These are phyloP conservation scores for Myripristis jacobus DNA, from an alignment of 2,797 vertebrate species.

Conservation along the genomic window DNA sequence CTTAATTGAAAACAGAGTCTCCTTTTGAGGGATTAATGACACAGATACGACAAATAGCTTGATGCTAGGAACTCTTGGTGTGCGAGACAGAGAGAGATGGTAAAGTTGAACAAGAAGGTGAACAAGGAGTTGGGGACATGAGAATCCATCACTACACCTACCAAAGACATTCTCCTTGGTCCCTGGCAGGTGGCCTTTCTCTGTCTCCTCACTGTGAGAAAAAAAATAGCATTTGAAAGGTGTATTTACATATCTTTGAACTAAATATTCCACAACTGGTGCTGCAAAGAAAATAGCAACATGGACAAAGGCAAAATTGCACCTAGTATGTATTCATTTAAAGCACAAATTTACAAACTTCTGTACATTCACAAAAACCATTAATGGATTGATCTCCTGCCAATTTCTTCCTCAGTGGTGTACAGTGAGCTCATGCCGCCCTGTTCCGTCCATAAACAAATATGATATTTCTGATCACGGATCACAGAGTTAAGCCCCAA, in stretches of 20 bases:
- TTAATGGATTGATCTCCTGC: no score
- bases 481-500: no score
- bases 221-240: conserved; percentile 14
- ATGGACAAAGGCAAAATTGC: not conserved
- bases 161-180: conserved; percentile 86
- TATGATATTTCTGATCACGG: no score
- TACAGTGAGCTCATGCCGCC: no score
- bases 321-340: not conserved
- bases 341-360: no score
- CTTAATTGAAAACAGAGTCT: conserved; percentile 26
- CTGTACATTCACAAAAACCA: no score
- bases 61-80: conserved; percentile 10
- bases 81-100: conserved; percentile 12
- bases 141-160: conserved; percentile 78
- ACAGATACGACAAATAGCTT: not conserved
- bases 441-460: no score
- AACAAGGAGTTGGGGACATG: conserved; percentile 29
- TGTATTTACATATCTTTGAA: not conserved
- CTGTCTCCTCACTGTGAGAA: conserved; percentile 85
- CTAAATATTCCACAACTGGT: not conserved
- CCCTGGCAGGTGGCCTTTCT: conserved; percentile 84
- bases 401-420: no score
- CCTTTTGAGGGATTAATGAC: conserved; percentile 23
- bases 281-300: not conserved
- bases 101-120: conserved; percentile 17